These are phyloP conservation scores for Lacanobia oleracea DNA, from an alignment of 2,888 invertebrate genomes.

Conservation along the genomic window DNA sequence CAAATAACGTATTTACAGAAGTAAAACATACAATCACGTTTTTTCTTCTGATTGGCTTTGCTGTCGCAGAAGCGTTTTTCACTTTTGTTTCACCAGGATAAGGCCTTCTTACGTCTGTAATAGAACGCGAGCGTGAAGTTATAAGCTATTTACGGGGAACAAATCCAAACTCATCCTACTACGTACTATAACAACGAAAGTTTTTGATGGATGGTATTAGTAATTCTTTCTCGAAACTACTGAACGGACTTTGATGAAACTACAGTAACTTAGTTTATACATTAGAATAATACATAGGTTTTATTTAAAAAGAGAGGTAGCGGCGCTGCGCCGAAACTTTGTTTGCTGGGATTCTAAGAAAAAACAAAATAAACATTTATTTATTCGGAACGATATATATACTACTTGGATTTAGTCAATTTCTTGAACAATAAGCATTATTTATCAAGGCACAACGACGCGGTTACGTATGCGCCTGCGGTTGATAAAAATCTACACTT, in stretches of 20 bases:
- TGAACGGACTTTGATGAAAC: too few species aligned
- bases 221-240: too few species aligned
- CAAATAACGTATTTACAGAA: not conserved
- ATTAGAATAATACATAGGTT: too few species aligned
- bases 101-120: not conserved
- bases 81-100: too few species aligned
- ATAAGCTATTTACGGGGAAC: not conserved
- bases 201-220: too few species aligned
- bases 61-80: not conserved
- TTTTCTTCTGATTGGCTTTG: not conserved
- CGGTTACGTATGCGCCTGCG: conserved; percentile 17
- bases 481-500: conserved; percentile 58
- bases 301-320: too few species aligned
- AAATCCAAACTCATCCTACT: not conserved
- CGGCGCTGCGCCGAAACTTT: too few species aligned
- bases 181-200: too few species aligned
- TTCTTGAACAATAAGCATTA: conserved; percentile 12
- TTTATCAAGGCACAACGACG: conserved; percentile 20
- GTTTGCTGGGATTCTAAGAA: not conserved
- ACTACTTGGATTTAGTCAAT: conserved; percentile 5
- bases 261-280: too few species aligned
- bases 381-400: not conserved
- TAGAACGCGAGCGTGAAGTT: not conserved
- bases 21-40: not conserved
- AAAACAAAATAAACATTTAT: not conserved